These are phyloP conservation scores for Pheosia gnoma DNA, from an alignment of 2,888 invertebrate species.

Conservation along the genomic window DNA sequence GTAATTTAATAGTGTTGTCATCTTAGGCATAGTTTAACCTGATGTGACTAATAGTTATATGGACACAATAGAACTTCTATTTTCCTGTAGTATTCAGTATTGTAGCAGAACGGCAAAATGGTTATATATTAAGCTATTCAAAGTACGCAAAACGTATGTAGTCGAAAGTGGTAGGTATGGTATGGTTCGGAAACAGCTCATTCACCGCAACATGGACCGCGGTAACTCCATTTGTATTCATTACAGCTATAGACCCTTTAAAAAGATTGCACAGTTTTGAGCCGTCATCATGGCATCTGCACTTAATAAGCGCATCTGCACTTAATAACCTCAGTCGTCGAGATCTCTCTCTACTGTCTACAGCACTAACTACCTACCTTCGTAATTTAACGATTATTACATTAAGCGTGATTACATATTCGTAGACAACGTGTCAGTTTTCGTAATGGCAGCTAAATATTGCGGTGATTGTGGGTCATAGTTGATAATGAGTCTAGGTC, in stretches of 20 bases:
- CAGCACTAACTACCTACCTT: constrained; percentile 6
- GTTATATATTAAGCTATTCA: too few relatives aligned
- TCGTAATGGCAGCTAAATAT: constrained; percentile 33
- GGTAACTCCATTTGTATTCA: too few relatives aligned
- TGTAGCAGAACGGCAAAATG: too few relatives aligned
- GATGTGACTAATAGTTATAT: background rate
- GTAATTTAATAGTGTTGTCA: background rate
- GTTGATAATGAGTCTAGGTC: constrained; percentile 20
- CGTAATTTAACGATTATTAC: constrained; percentile 32
- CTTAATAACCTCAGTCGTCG: background rate
- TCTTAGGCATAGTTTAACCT: background rate
- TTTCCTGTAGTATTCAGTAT: background rate
- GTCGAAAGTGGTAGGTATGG: too few relatives aligned
- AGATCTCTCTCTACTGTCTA: background rate
- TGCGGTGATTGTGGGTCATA: constrained; percentile 32
- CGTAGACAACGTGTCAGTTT: constrained; percentile 27
- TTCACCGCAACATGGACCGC: too few relatives aligned
- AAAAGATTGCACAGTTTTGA: too few relatives aligned
- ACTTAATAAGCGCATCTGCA: too few relatives aligned
- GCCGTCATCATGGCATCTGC: too few relatives aligned
- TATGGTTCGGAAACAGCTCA: too few relatives aligned
- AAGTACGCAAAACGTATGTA: too few relatives aligned
- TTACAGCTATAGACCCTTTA: too few relatives aligned
- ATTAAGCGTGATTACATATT: constrained; percentile 34
- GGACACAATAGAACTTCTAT: background rate